Percentiles rank a stretch among this genome's conserved stretches.
phyloP scores from a whole-genome alignment of 2,888 invertebrate genomes.

The Acleris emargana region DNA sequence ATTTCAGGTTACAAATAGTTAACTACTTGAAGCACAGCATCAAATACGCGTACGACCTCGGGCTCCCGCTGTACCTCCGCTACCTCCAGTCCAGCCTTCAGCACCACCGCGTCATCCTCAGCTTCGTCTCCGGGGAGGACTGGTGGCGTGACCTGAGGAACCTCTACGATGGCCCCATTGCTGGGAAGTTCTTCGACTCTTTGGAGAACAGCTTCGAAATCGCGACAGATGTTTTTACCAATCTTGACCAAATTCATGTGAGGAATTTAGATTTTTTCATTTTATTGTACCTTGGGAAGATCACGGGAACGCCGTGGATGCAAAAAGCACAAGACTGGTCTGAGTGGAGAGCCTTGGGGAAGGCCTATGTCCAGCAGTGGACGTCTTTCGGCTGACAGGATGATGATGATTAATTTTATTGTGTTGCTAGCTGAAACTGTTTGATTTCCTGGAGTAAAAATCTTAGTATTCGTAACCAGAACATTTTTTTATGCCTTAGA shows the following conservation, averaged over 20 bases:
- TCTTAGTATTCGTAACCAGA: too few species aligned
- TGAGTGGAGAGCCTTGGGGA: too few species aligned
- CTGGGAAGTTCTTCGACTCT: conserved; percentile 58
- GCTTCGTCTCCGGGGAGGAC: conserved; percentile 66
- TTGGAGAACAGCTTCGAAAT: conserved; percentile 67
- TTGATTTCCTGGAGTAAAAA: too few species aligned
- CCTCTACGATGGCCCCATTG: conserved; percentile 62
- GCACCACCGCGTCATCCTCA: conserved; percentile 62
- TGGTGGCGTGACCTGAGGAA: conserved; percentile 68
- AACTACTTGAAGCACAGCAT: conserved; percentile 56
- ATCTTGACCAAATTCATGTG: conserved; percentile 74
- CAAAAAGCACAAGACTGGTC: too few species aligned
- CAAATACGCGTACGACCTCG: conserved; percentile 66
- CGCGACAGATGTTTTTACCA: conserved; percentile 62
- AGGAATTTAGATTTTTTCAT: conserved; percentile 44
- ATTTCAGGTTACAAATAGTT: conserved; percentile 60
- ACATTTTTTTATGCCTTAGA: too few species aligned
- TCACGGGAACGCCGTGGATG: too few species aligned
- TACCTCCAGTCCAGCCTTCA: conserved; percentile 68
- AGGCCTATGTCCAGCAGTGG: too few species aligned
- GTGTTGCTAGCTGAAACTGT: background rate
- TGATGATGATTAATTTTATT: conserved; percentile 15
- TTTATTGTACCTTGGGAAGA: too few species aligned
- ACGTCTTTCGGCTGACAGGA: too few species aligned
- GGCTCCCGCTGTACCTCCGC: conserved; percentile 65